Percentiles rank a stretch among this genome's conserved stretches.
Evolutionary conservation across 1,140 invertebrate species (phyloP).

Genomic region (Heterodera schachtii): DNA sequence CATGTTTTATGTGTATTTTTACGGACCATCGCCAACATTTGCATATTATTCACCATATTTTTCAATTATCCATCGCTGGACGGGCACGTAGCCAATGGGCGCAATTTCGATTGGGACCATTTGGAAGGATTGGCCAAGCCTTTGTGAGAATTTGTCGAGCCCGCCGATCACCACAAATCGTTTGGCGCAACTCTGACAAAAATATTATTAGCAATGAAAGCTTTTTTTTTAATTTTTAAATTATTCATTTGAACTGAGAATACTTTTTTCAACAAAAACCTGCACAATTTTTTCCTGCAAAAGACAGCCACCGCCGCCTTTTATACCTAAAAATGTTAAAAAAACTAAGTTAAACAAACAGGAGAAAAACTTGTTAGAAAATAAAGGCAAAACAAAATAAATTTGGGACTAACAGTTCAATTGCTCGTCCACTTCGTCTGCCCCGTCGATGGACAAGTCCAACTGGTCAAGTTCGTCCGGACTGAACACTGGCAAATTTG

Average conservation of each 20-base stretch:
- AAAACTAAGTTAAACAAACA: too few relatives aligned
- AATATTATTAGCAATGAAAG: background rate
- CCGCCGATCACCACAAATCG: constrained; percentile 39
- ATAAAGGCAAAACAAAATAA: background rate
- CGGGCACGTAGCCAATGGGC: constrained; percentile 25
- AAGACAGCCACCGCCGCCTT: constrained; percentile 46
- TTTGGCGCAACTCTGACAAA: constrained; percentile 26
- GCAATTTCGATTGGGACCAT: constrained; percentile 43
- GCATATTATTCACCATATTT: constrained; percentile 17
- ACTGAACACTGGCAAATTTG: constrained; percentile 34
- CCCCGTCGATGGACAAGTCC: constrained; percentile 46
- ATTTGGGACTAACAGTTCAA: constrained; percentile 33
- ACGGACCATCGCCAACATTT: background rate
- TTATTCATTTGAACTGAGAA: too few relatives aligned
- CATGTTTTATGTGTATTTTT: too few relatives aligned
- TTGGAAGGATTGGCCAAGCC: constrained; percentile 33
- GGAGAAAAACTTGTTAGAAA: too few relatives aligned
- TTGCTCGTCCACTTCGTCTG: constrained; percentile 40
- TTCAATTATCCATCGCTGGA: constrained; percentile 39
- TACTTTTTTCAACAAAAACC: background rate
- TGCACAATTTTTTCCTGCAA: constrained; percentile 43
- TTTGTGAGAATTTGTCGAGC: constrained; percentile 23
- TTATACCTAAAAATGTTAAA: constrained; percentile 27
- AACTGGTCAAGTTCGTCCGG: constrained; percentile 26
- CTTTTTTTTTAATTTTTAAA: background rate